phyloP scores from a whole-genome alignment of 2,888 invertebrate genomes.

The Caenorhabditis virilis region DNA sequence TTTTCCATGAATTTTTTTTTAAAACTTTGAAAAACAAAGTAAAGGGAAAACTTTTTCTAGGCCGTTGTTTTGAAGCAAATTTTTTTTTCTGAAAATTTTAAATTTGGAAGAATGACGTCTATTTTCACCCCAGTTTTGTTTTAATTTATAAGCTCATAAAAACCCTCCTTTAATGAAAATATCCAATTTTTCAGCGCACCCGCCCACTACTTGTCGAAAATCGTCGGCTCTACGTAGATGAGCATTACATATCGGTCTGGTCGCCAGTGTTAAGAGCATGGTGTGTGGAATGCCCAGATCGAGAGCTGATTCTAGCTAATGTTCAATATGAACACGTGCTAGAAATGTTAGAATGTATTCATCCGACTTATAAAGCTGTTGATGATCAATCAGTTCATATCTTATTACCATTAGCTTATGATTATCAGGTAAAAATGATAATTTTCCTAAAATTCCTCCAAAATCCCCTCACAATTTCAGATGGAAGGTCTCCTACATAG shows the following conservation, averaged over 20 bases:
- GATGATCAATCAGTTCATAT: conserved; percentile 67
- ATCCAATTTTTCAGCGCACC: conserved; percentile 40
- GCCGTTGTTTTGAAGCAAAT: too few relatives aligned
- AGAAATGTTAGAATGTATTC: conserved; percentile 67
- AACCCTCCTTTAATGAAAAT: neutral
- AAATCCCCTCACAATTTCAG: too few relatives aligned
- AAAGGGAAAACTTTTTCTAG: neutral
- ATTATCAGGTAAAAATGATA: conserved; percentile 66
- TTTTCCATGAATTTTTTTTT: neutral
- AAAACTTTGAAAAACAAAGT: neutral
- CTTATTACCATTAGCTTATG: conserved; percentile 67
- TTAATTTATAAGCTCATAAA: too few relatives aligned
- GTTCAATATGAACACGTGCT: conserved; percentile 67
- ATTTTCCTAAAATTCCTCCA: too few relatives aligned
- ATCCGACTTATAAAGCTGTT: conserved; percentile 67
- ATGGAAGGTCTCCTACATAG: conserved; percentile 69
- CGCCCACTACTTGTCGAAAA: conserved; percentile 65
- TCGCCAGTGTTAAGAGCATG: conserved; percentile 64
- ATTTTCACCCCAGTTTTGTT: too few relatives aligned
- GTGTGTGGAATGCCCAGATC: conserved; percentile 68
- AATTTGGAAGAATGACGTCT: neutral
- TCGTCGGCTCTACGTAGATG: conserved; percentile 66
- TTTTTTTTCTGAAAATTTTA: neutral
- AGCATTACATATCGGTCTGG: conserved; percentile 66
- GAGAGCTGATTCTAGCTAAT: conserved; percentile 68